phyloP scores from a whole-genome alignment of 2,797 vertebrate genomes.

The Darevskia mixta region DNA sequence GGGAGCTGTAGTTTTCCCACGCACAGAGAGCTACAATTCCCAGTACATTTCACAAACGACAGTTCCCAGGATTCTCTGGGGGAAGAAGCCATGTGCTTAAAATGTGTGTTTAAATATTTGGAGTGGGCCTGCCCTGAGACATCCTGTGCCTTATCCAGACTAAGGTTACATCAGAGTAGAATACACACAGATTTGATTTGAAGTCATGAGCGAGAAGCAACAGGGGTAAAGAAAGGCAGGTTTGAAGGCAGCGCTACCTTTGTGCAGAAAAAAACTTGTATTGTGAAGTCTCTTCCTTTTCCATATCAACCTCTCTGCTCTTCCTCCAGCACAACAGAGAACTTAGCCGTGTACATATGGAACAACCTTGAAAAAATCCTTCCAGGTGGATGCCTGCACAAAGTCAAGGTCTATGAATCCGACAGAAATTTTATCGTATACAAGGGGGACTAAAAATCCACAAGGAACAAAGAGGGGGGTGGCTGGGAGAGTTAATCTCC shows the following conservation, averaged over 20 bases:
- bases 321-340: constrained; percentile 81
- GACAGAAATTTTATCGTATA: constrained; percentile 84
- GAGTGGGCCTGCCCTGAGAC: too few species aligned
- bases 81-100: too few species aligned
- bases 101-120: too few species aligned
- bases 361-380: constrained; percentile 80
- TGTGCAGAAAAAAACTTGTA: too few species aligned
- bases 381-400: constrained; percentile 75
- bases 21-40: too few species aligned
- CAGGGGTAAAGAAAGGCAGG: too few species aligned
- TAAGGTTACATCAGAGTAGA: background rate
- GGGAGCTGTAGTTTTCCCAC: too few species aligned
- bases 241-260: too few species aligned
- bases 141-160: background rate
- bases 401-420: constrained; percentile 84
- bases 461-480: fast-evolving
- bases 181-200: background rate
- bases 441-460: constrained; percentile 73
- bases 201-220: background rate
- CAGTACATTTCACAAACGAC: too few species aligned
- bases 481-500: background rate
- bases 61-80: too few species aligned
- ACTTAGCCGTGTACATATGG: constrained; percentile 83
- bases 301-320: background rate
- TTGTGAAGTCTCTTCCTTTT: background rate